Evolutionary conservation across 2,888 invertebrate species (phyloP), one percentile per base, ranked within the genome.

Genomic region (Chrysolina oricalcia): DNA sequence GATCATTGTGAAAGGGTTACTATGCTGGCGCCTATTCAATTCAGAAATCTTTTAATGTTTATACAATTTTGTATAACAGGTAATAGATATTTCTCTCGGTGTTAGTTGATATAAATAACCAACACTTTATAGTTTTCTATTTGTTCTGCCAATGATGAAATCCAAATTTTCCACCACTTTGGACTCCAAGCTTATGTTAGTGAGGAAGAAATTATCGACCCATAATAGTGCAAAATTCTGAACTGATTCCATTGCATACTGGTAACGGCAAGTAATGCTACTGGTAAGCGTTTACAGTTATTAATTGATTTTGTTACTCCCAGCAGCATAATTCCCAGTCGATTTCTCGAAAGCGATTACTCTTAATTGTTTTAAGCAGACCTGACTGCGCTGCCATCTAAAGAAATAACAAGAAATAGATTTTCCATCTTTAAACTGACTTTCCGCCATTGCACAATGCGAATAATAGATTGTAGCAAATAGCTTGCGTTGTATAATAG

Each of bases 271-370:
- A 59, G 59, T 59, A 27, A 23, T 59, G 35, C 15, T 59, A 27
- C n/a, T 59, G 5, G 59, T n/a, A 15, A 59, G 21, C 19, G 59
- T 76, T 72, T 78, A 78, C 80, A 71, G 78, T 79, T 79, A 81
- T 80, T 81, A 81, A 77, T 81, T 76, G 68, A 79, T 63, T 72
- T 63, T 23, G 67, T 46, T 65, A 76, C 81, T 81, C 81, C 75
- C 66, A 74, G 80, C 80, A 82, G 79, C 69, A 62, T 76, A 79
- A 83, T 81, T 81, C 80, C 80, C 72, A 75, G 74, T 71, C 73
- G 78, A 35, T 78, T 81, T 81, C 81, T 77, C 56, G 79, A 81
- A 80, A 83, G 50, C 83, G 75, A 83, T 83, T 82, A 80, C 78
- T 53, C 70, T 79, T 83, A 83, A 83, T 82, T 68, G 68, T 53